These are phyloP conservation scores for Polydrusus pterygomalis DNA, from an alignment of 2,888 invertebrate species.

Conservation along the genomic window DNA sequence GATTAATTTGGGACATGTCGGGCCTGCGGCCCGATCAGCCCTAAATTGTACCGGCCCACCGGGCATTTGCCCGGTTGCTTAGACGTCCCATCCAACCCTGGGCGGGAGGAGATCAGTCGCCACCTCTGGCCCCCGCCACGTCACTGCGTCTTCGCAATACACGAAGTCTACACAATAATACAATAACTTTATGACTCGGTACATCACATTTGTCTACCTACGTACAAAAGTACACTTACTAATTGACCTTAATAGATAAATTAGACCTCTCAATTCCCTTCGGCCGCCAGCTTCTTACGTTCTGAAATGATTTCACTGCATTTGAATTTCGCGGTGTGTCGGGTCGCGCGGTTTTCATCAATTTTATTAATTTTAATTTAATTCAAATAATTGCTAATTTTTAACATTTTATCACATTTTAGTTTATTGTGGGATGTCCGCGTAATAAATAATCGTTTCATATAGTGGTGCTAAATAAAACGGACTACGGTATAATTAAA, in stretches of 20 bases:
- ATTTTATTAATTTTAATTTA: neutral
- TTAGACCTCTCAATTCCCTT: constrained; percentile 63
- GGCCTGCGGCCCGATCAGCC: too few species aligned
- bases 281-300: constrained; percentile 48
- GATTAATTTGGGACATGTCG: too few species aligned
- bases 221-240: constrained; percentile 62
- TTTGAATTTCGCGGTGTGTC: constrained; percentile 36
- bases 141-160: too few species aligned
- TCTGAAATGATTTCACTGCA: constrained; percentile 47
- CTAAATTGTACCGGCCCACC: too few species aligned
- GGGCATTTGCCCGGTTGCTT: too few species aligned
- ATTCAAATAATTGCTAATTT: constrained; percentile 10
- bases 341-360: too few species aligned
- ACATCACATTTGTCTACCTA: constrained; percentile 59
- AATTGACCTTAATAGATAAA: constrained; percentile 72
- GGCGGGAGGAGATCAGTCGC: too few species aligned
- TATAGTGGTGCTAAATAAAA: constrained; percentile 35
- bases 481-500: constrained; percentile 35
- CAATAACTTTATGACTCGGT: constrained; percentile 23
- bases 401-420: neutral
- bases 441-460: constrained; percentile 2
- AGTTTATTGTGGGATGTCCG: neutral
- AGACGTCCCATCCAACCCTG: too few species aligned
- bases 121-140: too few species aligned
- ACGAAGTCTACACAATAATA: too few species aligned